Evolutionary conservation across 37 sponge, comb jelly and placozoan genomes (phyloP).

Genomic region (Theonella swinhoei): DNA sequence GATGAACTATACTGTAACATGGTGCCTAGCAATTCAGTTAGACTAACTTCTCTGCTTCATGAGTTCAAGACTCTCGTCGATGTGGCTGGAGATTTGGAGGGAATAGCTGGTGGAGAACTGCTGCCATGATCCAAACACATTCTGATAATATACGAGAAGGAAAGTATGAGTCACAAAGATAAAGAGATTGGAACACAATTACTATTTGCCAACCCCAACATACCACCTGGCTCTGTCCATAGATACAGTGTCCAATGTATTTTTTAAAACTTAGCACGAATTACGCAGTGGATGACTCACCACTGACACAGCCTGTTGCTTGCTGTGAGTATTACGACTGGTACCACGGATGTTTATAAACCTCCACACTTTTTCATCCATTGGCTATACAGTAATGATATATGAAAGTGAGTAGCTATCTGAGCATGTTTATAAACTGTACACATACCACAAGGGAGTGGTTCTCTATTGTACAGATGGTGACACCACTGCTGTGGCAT

Average conservation of each 20-base stretch:
- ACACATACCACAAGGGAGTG: background rate
- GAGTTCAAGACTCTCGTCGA: slow-evolving; percentile 6
- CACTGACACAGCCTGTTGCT: background rate
- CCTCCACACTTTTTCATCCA: background rate
- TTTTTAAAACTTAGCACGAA: slow-evolving; percentile 9
- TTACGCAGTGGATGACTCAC: no score
- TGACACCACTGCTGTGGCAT: background rate
- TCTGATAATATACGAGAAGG: background rate
- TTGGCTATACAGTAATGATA: no score
- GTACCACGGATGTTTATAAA: background rate
- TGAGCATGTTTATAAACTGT: no score
- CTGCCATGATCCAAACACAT: slow-evolving; percentile 32
- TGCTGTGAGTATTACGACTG: background rate
- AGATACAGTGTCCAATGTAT: background rate
- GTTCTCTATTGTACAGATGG: background rate
- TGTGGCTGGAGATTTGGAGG: slow-evolving; percentile 4
- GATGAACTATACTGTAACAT: no score
- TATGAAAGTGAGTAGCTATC: no score
- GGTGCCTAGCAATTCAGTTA: background rate
- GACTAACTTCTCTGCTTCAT: slow-evolving; percentile 25
- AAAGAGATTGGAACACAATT: no score
- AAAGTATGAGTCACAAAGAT: background rate
- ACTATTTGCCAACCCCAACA: no score
- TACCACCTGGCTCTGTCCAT: no score
- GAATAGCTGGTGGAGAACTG: slow-evolving; percentile 3